Conservation (phyloP, 1,140 invertebrate species). For the Ridgeia piscesae region DNA sequence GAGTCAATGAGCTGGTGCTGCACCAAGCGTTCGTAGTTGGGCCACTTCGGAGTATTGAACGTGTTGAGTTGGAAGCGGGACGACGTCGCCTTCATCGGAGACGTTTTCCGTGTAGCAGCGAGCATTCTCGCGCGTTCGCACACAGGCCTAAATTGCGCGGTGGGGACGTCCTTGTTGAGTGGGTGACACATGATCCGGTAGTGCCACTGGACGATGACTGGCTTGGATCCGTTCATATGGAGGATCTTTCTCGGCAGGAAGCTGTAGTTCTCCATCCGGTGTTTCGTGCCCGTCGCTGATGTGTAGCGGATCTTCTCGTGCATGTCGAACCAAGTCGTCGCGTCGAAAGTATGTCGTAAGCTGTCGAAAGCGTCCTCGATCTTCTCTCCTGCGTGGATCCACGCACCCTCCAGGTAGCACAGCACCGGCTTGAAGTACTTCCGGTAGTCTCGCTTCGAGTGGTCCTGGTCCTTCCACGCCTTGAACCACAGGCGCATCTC, state of each 20-base stretch:
- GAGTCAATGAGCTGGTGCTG: slow-evolving; percentile 5
- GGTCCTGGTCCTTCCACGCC: slow-evolving; percentile 35
- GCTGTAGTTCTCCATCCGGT: slow-evolving; percentile 36
- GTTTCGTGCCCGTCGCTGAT: slow-evolving; percentile 37
- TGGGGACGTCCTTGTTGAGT: slow-evolving; percentile 30
- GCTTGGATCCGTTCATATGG: slow-evolving; percentile 31
- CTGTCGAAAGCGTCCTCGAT: slow-evolving; percentile 6
- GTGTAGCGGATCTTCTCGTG: slow-evolving; percentile 33
- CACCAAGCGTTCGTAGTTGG: neutral
- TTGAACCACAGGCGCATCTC: slow-evolving; percentile 31
- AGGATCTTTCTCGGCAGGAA: slow-evolving; percentile 41
- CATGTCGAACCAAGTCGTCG: neutral
- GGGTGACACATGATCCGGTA: slow-evolving; percentile 38
- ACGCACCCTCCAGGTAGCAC: slow-evolving; percentile 40
- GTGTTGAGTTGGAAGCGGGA: neutral
- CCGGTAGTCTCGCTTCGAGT: slow-evolving; percentile 26
- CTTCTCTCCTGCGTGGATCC: slow-evolving; percentile 28
- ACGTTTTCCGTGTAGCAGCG: neutral
- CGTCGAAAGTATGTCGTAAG: neutral
- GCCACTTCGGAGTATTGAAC: neutral
- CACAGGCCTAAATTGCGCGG: slow-evolving; percentile 8
- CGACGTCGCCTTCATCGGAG: neutral
- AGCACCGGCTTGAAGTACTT: slow-evolving; percentile 34
- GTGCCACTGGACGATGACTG: slow-evolving; percentile 39
- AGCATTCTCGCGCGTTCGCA: neutral